phyloP scores from a whole-genome alignment of 1,140 invertebrate species.

The Brachionus koreanus region DNA sequence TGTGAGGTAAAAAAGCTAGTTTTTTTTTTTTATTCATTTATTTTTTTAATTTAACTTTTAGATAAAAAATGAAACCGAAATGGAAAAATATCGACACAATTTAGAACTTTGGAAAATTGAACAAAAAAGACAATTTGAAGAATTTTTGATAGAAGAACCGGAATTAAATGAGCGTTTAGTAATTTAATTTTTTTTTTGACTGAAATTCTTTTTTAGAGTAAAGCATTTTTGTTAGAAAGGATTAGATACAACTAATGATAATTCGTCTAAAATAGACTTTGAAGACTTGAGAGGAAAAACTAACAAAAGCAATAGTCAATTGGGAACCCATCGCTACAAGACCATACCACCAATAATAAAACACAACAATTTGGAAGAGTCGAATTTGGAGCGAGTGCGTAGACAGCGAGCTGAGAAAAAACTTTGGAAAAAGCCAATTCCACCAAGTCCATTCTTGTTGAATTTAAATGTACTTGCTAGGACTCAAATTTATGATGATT shows the following conservation, averaged over 20 bases:
- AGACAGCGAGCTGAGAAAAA: slow-evolving; percentile 13
- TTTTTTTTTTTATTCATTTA: too few species aligned
- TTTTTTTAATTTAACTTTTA: slow-evolving; percentile 39
- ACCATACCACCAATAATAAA: slow-evolving; percentile 24
- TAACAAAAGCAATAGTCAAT: slow-evolving; percentile 47
- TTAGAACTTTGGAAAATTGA: slow-evolving; percentile 55
- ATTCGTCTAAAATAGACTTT: slow-evolving; percentile 37
- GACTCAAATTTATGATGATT: slow-evolving; percentile 55
- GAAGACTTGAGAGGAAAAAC: slow-evolving; percentile 22
- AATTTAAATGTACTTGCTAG: slow-evolving; percentile 57
- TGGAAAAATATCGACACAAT: slow-evolving; percentile 49
- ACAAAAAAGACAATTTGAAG: slow-evolving; percentile 51
- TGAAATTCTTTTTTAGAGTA: not conserved
- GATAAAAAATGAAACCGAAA: slow-evolving; percentile 53
- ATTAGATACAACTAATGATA: not conserved
- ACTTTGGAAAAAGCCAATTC: slow-evolving; percentile 52
- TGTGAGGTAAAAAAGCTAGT: slow-evolving; percentile 51
- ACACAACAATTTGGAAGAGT: not conserved
- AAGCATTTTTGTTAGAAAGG: slow-evolving; percentile 44
- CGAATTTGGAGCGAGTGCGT: slow-evolving; percentile 8
- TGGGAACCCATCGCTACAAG: slow-evolving; percentile 48
- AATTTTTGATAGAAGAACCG: slow-evolving; percentile 57
- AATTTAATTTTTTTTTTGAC: slow-evolving; percentile 13
- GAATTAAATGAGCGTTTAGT: slow-evolving; percentile 50
- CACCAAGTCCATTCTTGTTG: slow-evolving; percentile 54